Evolutionary conservation across 2,113 vertebrate species (phyloP), one percentile per base, ranked within the genome.

Genomic region (Hoplias malabaricus): DNA sequence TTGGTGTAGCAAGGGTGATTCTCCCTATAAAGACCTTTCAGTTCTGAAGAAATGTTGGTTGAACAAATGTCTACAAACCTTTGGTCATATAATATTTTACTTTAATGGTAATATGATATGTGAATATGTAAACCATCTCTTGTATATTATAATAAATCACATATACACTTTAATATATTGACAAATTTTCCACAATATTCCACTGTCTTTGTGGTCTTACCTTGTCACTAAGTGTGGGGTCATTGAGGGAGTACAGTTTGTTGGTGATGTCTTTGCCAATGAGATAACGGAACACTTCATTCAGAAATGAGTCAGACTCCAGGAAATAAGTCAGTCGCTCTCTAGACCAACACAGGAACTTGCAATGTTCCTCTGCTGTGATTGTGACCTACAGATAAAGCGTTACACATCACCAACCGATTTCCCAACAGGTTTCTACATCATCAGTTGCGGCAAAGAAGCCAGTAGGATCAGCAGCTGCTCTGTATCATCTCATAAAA

Each of bases 191-290:
- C n/a, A n/a, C n/a, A n/a, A n/a, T n/a, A n/a, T n/a, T n/a, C n/a
- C n/a, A n/a, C n/a, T n/a, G n/a, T n/a, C n/a, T n/a, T n/a, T n/a
- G n/a, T n/a, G n/a, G 27, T 38, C 93, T 42, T 86, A 99, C 98
- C 94, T 98, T 98, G 86, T 98, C 96, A 74, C 93, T 99, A 87
- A 98, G 91, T 5, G 96, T 97, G 12, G 98, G 96, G 69, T 99
- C 98, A 69, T 99, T 99, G 84, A 99, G 88, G 0, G 96, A 98
- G 83, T 99, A 99, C 29, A 99, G 92, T 84, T 99, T 99, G 84
- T 97, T 99, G 88, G 98, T 99, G 87, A 99, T 98, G 86, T 99
- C 98, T 92, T 99, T 99, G 79, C 97, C 98, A 33, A 99, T 96
- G 72, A 99, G 95, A 78, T 98, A 96, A 61, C 93, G 92, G 90